A percentile compares a stretch with the other conserved stretches of the same genome.
These are phyloP conservation scores for Melanophora roralis DNA, from an alignment of 2,888 invertebrate genomes.

Conservation along the genomic window DNA sequence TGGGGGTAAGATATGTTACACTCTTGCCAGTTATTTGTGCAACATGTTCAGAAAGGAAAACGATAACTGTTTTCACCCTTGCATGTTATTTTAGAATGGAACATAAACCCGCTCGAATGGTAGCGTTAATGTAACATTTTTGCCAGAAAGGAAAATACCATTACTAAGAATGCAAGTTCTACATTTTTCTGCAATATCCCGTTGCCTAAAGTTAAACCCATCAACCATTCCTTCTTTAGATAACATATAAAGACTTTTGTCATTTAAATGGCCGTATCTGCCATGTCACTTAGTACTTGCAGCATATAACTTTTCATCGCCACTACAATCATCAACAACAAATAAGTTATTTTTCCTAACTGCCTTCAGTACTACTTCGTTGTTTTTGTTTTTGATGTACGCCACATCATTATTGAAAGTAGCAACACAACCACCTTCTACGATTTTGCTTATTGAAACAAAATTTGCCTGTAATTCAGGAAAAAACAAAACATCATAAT, in stretches of 20 bases:
- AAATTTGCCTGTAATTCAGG: slow-evolving; percentile 43
- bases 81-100: too few species aligned
- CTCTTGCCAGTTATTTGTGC: too few species aligned
- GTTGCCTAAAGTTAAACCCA: slow-evolving; percentile 13
- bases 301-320: slow-evolving; percentile 1
- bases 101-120: too few species aligned
- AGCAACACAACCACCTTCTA: background rate
- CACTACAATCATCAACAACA: slow-evolving; percentile 1
- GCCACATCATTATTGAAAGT: slow-evolving; percentile 20
- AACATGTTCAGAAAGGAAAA: too few species aligned
- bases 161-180: slow-evolving; percentile 32
- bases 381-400: background rate
- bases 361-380: background rate
- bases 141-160: too few species aligned
- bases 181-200: background rate
- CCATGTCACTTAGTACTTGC: slow-evolving; percentile 32
- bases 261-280: slow-evolving; percentile 32
- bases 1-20: too few species aligned
- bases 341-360: slow-evolving; percentile 19
- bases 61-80: too few species aligned
- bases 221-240: slow-evolving; percentile 16
- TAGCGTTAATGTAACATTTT: too few species aligned
- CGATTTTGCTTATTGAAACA: slow-evolving; percentile 31
- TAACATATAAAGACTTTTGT: slow-evolving; percentile 22
- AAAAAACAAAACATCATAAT: slow-evolving; percentile 25